These are phyloP conservation scores for Ceraclea dissimilis DNA, from an alignment of 2,888 invertebrate genomes.

Conservation along the genomic window DNA sequence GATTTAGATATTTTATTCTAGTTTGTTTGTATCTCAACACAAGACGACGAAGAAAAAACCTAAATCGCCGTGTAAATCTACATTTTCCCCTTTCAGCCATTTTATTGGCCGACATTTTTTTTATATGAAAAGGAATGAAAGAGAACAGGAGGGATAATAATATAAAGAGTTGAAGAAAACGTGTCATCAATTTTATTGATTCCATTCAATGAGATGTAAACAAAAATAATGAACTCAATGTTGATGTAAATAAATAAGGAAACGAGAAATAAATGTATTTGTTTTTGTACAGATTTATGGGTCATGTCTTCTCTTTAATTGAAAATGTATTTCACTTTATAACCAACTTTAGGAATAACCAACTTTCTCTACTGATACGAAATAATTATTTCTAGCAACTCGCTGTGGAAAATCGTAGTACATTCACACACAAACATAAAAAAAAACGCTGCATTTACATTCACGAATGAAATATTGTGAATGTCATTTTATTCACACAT, in stretches of 20 bases:
- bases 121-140: neutral
- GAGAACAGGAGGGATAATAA: neutral
- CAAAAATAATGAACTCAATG: slow-evolving; percentile 1
- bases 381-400: too few species aligned
- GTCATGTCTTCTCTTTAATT: neutral
- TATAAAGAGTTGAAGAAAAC: neutral
- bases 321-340: too few species aligned
- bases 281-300: neutral
- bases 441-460: too few species aligned
- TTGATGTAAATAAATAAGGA: neutral
- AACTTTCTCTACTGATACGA: too few species aligned
- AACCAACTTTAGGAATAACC: too few species aligned
- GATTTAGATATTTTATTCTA: slow-evolving; percentile 10
- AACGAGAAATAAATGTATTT: neutral
- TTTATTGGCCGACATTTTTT: slow-evolving; percentile 5
- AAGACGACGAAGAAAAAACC: neutral
- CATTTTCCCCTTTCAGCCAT: slow-evolving; percentile 8
- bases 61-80: slow-evolving; percentile 14
- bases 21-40: slow-evolving; percentile 6
- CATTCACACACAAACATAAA: too few species aligned
- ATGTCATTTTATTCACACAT: too few species aligned
- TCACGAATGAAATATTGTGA: too few species aligned
- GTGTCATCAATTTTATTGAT: slow-evolving; percentile 2
- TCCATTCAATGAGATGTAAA: slow-evolving; percentile 1
- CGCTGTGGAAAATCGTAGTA: too few species aligned